These are phyloP conservation scores for Rhincodon typus DNA, from an alignment of 2,797 vertebrate genomes.

Conservation along the genomic window DNA sequence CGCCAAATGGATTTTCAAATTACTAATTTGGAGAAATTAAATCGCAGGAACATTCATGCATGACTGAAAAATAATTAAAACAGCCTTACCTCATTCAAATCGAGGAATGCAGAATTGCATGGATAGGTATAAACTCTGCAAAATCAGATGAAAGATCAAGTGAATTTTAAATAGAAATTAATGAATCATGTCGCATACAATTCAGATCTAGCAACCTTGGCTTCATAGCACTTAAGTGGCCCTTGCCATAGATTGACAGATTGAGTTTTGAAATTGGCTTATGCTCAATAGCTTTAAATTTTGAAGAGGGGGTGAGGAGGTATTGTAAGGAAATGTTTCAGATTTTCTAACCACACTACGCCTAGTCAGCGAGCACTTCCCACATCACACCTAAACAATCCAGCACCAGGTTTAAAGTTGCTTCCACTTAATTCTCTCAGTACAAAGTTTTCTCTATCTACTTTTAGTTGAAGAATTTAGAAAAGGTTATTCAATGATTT, in stretches of 20 bases:
- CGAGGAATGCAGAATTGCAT: conserved; percentile 68
- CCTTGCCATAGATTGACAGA: no score
- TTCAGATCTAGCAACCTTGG: background rate
- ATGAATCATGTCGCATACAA: background rate
- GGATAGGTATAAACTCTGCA: conserved; percentile 78
- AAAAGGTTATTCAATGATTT: background rate
- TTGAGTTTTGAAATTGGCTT: background rate
- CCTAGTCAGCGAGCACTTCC: background rate
- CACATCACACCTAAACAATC: background rate
- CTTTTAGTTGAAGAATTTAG: background rate
- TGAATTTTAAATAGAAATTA: background rate
- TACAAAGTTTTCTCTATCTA: background rate
- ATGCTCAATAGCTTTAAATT: background rate
- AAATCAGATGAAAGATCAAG: conserved; percentile 40
- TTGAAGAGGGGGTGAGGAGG: background rate
- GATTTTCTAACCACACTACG: background rate
- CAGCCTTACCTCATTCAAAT: conserved; percentile 63
- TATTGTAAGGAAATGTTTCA: background rate
- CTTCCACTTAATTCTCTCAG: background rate
- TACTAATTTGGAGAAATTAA: background rate
- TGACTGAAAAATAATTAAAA: no score
- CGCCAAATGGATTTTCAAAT: background rate
- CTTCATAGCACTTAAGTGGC: no score
- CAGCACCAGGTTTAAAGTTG: background rate
- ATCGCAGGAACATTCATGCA: background rate